These are phyloP conservation scores for Eurystomus gularis DNA, from an alignment of 2,113 vertebrate genomes.

Conservation along the genomic window DNA sequence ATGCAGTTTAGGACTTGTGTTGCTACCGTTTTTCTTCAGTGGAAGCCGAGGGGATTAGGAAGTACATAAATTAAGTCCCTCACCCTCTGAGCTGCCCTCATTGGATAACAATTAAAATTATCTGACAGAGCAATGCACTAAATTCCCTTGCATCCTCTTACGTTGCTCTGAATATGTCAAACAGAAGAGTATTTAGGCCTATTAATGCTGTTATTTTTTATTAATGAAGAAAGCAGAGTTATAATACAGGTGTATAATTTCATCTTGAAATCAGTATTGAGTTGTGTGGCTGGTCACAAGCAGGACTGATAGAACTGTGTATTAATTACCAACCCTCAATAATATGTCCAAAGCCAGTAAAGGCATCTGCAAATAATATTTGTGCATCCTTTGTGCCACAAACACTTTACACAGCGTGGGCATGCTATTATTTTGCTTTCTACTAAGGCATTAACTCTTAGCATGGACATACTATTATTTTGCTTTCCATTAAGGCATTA, in stretches of 20 bases:
- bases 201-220: constrained; percentile 52
- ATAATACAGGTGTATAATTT: not conserved
- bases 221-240: constrained; percentile 18
- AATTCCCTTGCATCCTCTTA: constrained; percentile 37
- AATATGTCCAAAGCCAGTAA: not conserved
- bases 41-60: constrained; percentile 13
- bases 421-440: constrained; percentile 11
- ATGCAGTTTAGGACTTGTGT: not conserved
- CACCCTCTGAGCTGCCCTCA: constrained; percentile 42
- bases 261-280: not conserved
- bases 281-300: not conserved
- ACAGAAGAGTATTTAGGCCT: constrained; percentile 23
- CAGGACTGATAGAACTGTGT: not conserved
- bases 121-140: constrained; percentile 1
- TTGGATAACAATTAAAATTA: constrained; percentile 53
- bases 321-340: not conserved
- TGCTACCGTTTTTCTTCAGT: constrained; percentile 37
- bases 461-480: not conserved
- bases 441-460: not conserved
- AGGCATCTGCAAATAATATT: not conserved
- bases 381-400: not conserved
- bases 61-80: constrained; percentile 41
- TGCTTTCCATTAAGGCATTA: not conserved
- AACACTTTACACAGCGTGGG: not conserved
- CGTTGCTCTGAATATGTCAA: constrained; percentile 24